A percentile compares a stretch with the other conserved stretches of the same genome.
These are phyloP conservation scores for Leptopterna dolabrata DNA, from an alignment of 2,888 invertebrate genomes.

Conservation along the genomic window DNA sequence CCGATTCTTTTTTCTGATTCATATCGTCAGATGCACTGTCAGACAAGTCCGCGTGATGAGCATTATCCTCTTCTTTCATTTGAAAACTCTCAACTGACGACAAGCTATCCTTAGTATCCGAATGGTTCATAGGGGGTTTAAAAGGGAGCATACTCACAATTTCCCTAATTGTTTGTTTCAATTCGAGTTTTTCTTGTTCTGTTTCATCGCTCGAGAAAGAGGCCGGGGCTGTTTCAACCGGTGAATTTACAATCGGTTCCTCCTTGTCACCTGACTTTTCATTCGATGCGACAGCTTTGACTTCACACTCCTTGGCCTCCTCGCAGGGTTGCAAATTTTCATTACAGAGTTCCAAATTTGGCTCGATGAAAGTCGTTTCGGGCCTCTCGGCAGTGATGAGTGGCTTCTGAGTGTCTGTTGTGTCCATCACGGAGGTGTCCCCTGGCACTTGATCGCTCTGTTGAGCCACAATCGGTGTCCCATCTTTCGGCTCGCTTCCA, in stretches of 20 bases:
- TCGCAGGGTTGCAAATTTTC: not conserved
- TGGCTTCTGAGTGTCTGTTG: not conserved
- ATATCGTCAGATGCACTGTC: constrained; percentile 73
- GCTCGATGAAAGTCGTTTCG: not conserved
- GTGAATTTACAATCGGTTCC: not conserved
- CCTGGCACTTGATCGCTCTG: not conserved
- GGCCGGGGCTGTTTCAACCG: constrained; percentile 3
- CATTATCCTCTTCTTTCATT: constrained; percentile 71
- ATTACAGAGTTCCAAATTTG: not conserved
- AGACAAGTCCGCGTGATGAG: constrained; percentile 73
- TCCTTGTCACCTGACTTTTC: not conserved
- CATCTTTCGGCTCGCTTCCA: constrained; percentile 30
- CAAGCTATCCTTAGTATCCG: constrained; percentile 73
- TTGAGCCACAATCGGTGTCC: not conserved
- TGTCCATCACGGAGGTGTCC: not conserved
- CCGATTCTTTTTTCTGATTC: constrained; percentile 40
- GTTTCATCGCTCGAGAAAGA: not conserved
- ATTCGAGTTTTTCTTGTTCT: not conserved
- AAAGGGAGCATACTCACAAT: not conserved
- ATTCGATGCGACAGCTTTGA: not conserved
- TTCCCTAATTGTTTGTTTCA: not conserved
- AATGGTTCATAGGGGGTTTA: constrained; percentile 68
- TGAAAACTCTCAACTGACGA: constrained; percentile 73
- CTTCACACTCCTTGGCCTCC: constrained; percentile 21
- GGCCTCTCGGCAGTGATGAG: not conserved